Evolutionary conservation across 2,888 invertebrate species (phyloP).

Genomic region (Drosophila mimica): DNA sequence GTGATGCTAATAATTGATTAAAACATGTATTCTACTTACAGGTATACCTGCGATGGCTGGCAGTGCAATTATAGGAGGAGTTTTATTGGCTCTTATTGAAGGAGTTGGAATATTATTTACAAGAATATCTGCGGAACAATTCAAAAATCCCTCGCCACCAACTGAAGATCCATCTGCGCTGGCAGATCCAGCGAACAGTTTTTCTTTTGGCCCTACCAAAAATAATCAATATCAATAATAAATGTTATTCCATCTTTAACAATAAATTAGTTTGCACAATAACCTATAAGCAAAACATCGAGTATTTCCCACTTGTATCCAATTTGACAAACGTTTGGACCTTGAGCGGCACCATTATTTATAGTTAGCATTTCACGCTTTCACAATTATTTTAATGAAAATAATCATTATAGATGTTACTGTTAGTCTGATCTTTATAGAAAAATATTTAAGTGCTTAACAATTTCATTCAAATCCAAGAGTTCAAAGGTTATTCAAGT

Average conservation of each 20-base stretch:
- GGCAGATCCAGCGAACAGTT: constrained; percentile 87
- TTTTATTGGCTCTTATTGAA: constrained; percentile 97
- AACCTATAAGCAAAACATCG: constrained; percentile 11
- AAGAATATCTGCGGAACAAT: constrained; percentile 95
- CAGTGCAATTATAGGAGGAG: constrained; percentile 97
- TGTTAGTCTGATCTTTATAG: background rate
- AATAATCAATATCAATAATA: constrained; percentile 83
- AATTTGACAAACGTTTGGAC: background rate
- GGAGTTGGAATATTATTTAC: constrained; percentile 98
- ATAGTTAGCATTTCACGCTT: background rate
- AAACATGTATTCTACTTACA: constrained; percentile 62
- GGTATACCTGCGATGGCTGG: constrained; percentile 95
- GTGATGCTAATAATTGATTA: too few species aligned
- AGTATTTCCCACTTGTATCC: background rate
- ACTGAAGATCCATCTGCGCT: constrained; percentile 92
- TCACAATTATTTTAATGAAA: background rate
- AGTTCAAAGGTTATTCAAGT: background rate
- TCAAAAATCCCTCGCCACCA: constrained; percentile 92
- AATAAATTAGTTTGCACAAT: constrained; percentile 38
- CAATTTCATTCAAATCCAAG: background rate
- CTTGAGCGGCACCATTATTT: background rate
- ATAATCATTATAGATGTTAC: background rate
- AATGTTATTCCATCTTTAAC: constrained; percentile 17
- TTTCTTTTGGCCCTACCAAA: constrained; percentile 76
- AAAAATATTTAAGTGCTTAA: background rate